phyloP scores from a whole-genome alignment of 2,113 vertebrate species.

The Calidris pygmaea region DNA sequence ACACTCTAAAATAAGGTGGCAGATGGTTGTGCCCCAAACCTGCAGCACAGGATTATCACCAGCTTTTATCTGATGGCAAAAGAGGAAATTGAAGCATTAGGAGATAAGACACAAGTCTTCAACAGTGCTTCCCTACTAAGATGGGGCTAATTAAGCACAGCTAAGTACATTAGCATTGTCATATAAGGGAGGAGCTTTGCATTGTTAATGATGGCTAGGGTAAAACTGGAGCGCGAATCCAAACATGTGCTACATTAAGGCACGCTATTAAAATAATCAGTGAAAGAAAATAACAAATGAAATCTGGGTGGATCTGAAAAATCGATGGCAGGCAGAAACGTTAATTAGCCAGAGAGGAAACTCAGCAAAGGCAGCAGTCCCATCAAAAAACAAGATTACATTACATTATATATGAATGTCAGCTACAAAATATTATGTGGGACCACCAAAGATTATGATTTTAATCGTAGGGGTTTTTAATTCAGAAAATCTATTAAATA shows the following conservation, averaged over 20 bases:
- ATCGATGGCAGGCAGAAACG: neutral
- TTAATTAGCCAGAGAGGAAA: neutral
- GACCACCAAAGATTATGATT: constrained; percentile 46
- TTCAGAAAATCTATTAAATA: constrained; percentile 49
- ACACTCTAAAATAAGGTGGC: neutral
- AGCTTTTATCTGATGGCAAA: neutral
- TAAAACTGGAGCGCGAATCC: neutral
- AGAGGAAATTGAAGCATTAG: neutral
- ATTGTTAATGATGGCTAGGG: neutral
- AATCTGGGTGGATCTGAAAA: neutral
- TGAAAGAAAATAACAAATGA: constrained; percentile 8
- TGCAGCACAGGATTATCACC: neutral
- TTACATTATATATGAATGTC: neutral
- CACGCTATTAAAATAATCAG: neutral
- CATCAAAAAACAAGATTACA: neutral
- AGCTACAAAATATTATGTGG: neutral
- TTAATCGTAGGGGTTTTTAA: neutral
- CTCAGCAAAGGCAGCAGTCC: neutral
- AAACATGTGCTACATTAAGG: neutral
- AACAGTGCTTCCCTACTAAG: neutral
- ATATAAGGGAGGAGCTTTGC: neutral
- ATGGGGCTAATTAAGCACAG: neutral
- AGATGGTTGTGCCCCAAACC: neutral
- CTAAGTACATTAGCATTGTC: neutral
- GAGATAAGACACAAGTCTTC: neutral